A percentile compares a stretch with the other conserved stretches of the same genome.
Evolutionary conservation across 2,888 invertebrate species (phyloP).

Genomic region (Campaea margaritaria): DNA sequence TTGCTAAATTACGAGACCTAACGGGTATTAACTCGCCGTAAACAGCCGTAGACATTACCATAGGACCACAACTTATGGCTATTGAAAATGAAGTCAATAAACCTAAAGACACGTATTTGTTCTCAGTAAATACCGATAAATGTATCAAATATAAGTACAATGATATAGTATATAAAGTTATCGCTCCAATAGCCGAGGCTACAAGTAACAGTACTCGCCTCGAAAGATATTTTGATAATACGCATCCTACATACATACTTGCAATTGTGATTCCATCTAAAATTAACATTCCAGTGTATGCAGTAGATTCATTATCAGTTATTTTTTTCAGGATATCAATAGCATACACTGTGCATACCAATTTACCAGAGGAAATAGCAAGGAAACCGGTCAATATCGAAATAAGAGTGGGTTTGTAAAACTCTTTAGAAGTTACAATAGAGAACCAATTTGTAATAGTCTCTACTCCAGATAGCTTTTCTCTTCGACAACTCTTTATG

Average conservation of each 20-base stretch:
- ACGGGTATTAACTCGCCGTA: slow-evolving; percentile 51
- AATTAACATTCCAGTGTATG: slow-evolving; percentile 57
- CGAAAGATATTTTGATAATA: slow-evolving; percentile 44
- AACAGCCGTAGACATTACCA: slow-evolving; percentile 46
- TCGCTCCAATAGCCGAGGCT: slow-evolving; percentile 40
- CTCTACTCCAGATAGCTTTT: slow-evolving; percentile 11
- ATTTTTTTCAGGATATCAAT: slow-evolving; percentile 59
- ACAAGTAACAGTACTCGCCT: slow-evolving; percentile 49
- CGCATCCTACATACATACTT: slow-evolving; percentile 51
- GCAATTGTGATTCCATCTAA: slow-evolving; percentile 59
- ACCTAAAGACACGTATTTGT: slow-evolving; percentile 43
- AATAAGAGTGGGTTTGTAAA: slow-evolving; percentile 54
- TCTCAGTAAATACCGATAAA: slow-evolving; percentile 43
- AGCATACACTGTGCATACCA: slow-evolving; percentile 53
- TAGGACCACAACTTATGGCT: slow-evolving; percentile 52
- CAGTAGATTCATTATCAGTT: slow-evolving; percentile 48
- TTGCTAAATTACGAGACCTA: slow-evolving; percentile 45
- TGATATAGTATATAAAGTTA: slow-evolving; percentile 46
- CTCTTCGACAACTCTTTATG: slow-evolving; percentile 16
- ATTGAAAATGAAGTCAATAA: slow-evolving; percentile 49
- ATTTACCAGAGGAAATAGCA: slow-evolving; percentile 51
- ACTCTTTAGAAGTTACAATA: slow-evolving; percentile 40
- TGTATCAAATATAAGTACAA: slow-evolving; percentile 49
- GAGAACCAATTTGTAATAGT: slow-evolving; percentile 21
- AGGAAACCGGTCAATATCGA: slow-evolving; percentile 39